Conservation (phyloP, 2,888 invertebrate genomes). For the Aporophyla nigra region DNA sequence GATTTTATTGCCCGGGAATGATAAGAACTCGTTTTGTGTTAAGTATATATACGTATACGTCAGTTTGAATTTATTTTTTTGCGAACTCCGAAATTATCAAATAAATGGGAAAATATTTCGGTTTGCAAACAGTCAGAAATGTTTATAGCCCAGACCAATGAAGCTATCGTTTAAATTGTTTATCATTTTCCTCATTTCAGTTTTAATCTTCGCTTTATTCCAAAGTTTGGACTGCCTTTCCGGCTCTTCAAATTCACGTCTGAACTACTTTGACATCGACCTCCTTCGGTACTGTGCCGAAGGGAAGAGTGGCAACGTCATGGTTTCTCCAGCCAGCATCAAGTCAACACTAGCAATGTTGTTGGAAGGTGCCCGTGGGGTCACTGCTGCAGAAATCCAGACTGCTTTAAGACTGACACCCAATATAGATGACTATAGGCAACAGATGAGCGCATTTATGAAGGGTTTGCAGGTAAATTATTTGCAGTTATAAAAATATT, state of each 20-base stretch:
- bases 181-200: constrained; percentile 67
- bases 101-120: not conserved
- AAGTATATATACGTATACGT: not conserved
- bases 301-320: constrained; percentile 88
- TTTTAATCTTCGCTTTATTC: constrained; percentile 69
- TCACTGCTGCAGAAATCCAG: constrained; percentile 91
- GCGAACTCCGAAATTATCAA: not conserved
- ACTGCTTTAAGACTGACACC: constrained; percentile 90
- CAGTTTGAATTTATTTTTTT: not conserved
- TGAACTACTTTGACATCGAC: constrained; percentile 91
- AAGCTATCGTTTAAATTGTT: constrained; percentile 1
- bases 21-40: constrained; percentile 26
- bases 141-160: not conserved
- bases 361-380: constrained; percentile 91
- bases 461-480: constrained; percentile 77
- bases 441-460: constrained; percentile 79
- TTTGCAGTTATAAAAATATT: not conserved
- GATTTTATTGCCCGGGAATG: constrained; percentile 14
- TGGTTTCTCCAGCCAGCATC: constrained; percentile 93
- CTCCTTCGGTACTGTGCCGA: constrained; percentile 86
- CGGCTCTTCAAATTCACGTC: constrained; percentile 74
- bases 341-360: constrained; percentile 92
- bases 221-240: constrained; percentile 72
- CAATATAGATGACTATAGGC: constrained; percentile 78
- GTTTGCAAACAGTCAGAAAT: not conserved